Evolutionary conservation across 2,888 invertebrate genomes (phyloP), one percentile per base, ranked within the genome.

Genomic region (Liopterus haemorrhoidalis): DNA sequence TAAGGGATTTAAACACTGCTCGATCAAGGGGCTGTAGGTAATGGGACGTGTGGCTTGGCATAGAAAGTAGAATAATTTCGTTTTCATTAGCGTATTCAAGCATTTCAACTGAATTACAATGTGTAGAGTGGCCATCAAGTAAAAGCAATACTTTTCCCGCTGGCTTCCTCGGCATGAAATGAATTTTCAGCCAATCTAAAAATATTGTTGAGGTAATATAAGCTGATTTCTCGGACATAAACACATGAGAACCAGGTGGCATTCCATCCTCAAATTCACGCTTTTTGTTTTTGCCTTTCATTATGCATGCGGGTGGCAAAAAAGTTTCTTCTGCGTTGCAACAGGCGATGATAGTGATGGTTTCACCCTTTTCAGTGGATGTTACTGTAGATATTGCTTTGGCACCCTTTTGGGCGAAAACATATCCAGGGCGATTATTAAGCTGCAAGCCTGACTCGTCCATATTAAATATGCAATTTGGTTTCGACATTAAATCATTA

Each of bases 241-340:
- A 52, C 14, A 59, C 41, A 25, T 48, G 32, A 6, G 55, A 49
- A 18, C 54, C 59, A 8, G 51, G 51, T 6, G 53, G 52, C 40
- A 56, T 49, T 14, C 54, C 54, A 36, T 59, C 57, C 28, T 48
- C 41, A 40, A 54, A 58, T 43, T 61, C 56, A 6, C 35, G 18
- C 35, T 57, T 58, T 32, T 52, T 44, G 42, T 55, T 54, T 48
- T 58, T 56, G 2, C 60, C 59, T 50, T 59, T 59, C 30, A 60
- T 49, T 33, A 62, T 51, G 11, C 53, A 46, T 18, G 48, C 53
- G 5, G 58, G 58, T 4, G 60, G 59, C 12, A 62, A 31, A 50
- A 59, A 60, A 14, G 22, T 42, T 11, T 62, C 61, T 44, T 57
- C 56, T 6, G 60, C 65, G 53, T 60, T 66, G 46, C 60, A 63